Evolutionary conservation across 2,797 vertebrate species (phyloP).

Genomic region (Sebastes cheni): DNA sequence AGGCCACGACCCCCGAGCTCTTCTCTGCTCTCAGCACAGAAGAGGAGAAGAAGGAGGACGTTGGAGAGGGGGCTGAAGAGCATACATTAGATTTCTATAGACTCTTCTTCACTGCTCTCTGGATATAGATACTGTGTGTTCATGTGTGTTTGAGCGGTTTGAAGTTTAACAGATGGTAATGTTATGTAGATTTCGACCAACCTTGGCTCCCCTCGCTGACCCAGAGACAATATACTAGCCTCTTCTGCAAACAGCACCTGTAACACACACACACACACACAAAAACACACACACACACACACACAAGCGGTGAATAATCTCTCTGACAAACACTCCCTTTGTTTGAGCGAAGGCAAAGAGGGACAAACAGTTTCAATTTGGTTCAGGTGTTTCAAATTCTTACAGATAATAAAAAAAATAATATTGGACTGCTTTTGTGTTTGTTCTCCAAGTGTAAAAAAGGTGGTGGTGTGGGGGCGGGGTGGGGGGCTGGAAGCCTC

Average conservation of each 20-base stretch:
- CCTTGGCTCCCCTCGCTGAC: constrained; percentile 59
- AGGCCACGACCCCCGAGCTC: constrained; percentile 47
- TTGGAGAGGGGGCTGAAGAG: constrained; percentile 59
- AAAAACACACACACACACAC: constrained; percentile 3
- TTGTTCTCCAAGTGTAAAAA: constrained; percentile 32
- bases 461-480: too few relatives aligned
- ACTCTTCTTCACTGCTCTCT: constrained; percentile 39
- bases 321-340: constrained; percentile 48
- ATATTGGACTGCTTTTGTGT: constrained; percentile 35
- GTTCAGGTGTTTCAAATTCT: constrained; percentile 49
- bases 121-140: not conserved
- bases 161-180: constrained; percentile 81
- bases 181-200: constrained; percentile 74
- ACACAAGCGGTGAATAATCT: constrained; percentile 37
- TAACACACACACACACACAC: constrained; percentile 62
- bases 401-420: constrained; percentile 44
- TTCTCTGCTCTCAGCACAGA: constrained; percentile 41
- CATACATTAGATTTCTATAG: constrained; percentile 59
- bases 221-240: constrained; percentile 55
- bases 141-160: constrained; percentile 51
- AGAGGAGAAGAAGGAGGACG: constrained; percentile 32
- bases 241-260: constrained; percentile 66
- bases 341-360: constrained; percentile 43
- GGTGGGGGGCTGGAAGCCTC: constrained; percentile 17
- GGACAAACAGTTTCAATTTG: constrained; percentile 49